Percentiles rank a stretch among this genome's conserved stretches.
Conservation (phyloP, 2,113 vertebrate species). For the Macroglossus sobrinus region DNA sequence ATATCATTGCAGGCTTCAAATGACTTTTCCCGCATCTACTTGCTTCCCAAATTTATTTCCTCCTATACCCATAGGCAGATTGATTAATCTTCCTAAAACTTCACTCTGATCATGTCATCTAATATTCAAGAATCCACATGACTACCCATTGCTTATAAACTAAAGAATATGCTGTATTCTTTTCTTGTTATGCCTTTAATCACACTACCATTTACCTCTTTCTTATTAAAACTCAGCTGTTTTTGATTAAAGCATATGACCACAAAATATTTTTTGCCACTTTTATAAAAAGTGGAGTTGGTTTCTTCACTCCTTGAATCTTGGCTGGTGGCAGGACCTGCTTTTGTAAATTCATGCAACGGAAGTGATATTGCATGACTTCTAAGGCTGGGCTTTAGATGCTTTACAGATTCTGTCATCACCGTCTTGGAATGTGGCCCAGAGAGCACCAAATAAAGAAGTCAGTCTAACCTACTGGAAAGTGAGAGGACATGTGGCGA, state of each 20-base stretch:
- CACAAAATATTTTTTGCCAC: not conserved
- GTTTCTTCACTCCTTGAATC: not conserved
- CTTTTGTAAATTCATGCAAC: not conserved
- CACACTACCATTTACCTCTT: not conserved
- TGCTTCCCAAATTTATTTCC: not conserved
- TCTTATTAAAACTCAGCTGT: not conserved
- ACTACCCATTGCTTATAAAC: not conserved
- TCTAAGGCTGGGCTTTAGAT: not conserved
- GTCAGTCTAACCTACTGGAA: not conserved
- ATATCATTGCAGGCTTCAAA: slow-evolving; percentile 36
- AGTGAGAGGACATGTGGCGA: not conserved
- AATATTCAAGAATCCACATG: not conserved
- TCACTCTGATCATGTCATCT: not conserved
- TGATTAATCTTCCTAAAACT: slow-evolving; percentile 23
- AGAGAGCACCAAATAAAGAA: not conserved
- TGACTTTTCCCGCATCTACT: not conserved
- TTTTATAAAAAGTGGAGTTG: not conserved
- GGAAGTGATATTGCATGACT: not conserved
- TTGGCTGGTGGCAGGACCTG: not conserved
- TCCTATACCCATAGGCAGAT: not conserved
- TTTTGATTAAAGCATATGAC: not conserved
- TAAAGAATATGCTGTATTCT: not conserved
- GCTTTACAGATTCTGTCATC: not conserved
- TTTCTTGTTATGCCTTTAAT: not conserved
- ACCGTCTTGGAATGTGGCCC: not conserved